A percentile compares a stretch with the other conserved stretches of the same genome.
Evolutionary conservation across 2,113 vertebrate species (phyloP).

Genomic region (Chaenocephalus aceratus): DNA sequence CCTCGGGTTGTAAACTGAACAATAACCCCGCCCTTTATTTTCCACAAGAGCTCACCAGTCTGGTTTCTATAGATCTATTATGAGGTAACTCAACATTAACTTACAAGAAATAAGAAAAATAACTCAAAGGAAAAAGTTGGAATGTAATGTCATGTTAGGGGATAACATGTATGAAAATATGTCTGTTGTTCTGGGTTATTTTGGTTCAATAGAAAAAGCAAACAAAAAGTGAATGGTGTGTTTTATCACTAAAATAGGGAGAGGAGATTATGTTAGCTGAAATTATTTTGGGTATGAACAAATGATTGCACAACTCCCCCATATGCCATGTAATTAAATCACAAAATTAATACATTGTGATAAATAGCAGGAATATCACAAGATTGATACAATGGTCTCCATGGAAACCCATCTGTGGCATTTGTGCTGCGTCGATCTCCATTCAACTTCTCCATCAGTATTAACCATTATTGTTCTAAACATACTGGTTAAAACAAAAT

Average conservation of each 20-base stretch:
- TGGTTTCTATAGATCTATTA: conserved; percentile 4
- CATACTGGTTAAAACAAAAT: neutral
- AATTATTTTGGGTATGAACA: neutral
- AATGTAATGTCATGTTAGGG: neutral
- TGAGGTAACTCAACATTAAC: neutral
- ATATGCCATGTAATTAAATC: conserved; percentile 2
- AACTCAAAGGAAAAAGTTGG: neutral
- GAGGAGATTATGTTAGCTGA: neutral
- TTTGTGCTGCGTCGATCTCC: conserved; percentile 65
- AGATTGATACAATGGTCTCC: conserved; percentile 65
- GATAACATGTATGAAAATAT: neutral
- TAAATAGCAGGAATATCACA: neutral
- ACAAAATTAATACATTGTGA: neutral
- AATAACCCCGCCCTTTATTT: conserved; percentile 4
- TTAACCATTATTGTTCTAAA: neutral
- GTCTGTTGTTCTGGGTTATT: neutral
- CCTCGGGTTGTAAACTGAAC: conserved; percentile 13
- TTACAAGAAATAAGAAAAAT: neutral
- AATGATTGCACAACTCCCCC: neutral
- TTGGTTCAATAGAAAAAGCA: neutral
- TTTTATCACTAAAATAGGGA: neutral
- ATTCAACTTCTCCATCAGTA: conserved; percentile 7
- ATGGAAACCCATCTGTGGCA: conserved; percentile 77
- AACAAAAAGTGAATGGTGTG: neutral
- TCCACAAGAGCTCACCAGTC: neutral